phyloP scores from a whole-genome alignment of 2,113 vertebrate genomes.

The Ciconia stormi region DNA sequence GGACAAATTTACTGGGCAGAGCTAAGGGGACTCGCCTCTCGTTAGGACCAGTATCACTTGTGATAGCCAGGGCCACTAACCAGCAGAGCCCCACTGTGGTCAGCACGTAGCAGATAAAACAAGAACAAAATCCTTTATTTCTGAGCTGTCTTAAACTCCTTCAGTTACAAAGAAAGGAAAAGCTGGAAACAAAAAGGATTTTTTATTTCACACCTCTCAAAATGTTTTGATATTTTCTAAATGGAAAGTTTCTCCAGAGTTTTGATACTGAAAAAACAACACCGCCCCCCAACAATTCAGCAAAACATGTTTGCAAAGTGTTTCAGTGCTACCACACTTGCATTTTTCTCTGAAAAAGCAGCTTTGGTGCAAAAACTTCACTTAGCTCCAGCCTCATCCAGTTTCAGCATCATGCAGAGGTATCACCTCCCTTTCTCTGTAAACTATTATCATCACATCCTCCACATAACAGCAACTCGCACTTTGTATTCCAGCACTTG shows the following conservation, averaged over 20 bases:
- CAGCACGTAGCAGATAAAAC: not conserved
- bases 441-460: not conserved
- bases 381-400: not conserved
- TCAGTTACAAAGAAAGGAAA: not conserved
- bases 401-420: not conserved
- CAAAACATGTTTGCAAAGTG: not conserved
- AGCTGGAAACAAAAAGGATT: not conserved
- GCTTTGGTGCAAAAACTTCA: not conserved
- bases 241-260: not conserved
- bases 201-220: not conserved
- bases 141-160: not conserved
- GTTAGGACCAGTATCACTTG: not conserved
- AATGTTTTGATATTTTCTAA: not conserved
- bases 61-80: not conserved
- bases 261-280: not conserved
- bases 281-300: not conserved
- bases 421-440: not conserved
- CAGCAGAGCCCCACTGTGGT: not conserved
- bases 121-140: not conserved
- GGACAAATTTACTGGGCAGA: not conserved
- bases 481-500: not conserved
- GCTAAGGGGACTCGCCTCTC: not conserved
- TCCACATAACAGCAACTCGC: not conserved
- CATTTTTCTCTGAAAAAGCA: not conserved
- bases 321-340: not conserved